Evolutionary conservation across 2,888 invertebrate genomes (phyloP), one percentile per base, ranked within the genome.

Genomic region (Apotomis turbidana): DNA sequence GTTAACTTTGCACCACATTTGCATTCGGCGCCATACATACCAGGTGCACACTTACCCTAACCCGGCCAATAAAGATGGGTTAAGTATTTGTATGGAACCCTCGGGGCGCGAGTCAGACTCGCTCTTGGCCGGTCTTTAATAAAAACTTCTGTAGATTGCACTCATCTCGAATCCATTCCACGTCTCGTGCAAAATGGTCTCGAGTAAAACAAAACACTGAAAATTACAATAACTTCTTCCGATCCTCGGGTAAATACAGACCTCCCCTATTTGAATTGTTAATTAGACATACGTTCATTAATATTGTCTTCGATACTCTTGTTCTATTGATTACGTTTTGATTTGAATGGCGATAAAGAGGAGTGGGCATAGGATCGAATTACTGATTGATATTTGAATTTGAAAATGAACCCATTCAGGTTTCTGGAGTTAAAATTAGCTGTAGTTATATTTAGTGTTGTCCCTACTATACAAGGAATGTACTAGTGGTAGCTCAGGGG

Each of bases 231-330:
- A 9, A 10, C 9, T 49, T 9, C 9, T 49, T 10, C 9, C 10
- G 9, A 49, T 49, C 49, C 9, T 49, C 44, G 1, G 8, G 0
- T 44, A 49, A 9, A 10, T 10, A 49, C 41, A 49, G 49, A 9
- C 0, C 49, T 10, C 10, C 10, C 49, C 5, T 49, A 10, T 49
- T 49, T 49, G 49, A 49, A 9, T 49, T 49, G 49, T 49, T 49
- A 49, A 49, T 49, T 49, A 49, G 49, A 49, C 49, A 49, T 49
- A 49, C 49, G 49, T 49, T 49, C 49, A 49, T 49, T 49, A 49
- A 49, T 49, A 49, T 49, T 44, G 8, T 44, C 44, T 49, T 49
- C 49, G 49, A 49, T 49, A 49, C 49, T 10, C 9, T 49, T 49
- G 49, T 49, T 9, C 49, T 9, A 49, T 49, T 49, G 49, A 49